Conservation (phyloP, 2,888 invertebrate species). For the Muscina levida region DNA sequence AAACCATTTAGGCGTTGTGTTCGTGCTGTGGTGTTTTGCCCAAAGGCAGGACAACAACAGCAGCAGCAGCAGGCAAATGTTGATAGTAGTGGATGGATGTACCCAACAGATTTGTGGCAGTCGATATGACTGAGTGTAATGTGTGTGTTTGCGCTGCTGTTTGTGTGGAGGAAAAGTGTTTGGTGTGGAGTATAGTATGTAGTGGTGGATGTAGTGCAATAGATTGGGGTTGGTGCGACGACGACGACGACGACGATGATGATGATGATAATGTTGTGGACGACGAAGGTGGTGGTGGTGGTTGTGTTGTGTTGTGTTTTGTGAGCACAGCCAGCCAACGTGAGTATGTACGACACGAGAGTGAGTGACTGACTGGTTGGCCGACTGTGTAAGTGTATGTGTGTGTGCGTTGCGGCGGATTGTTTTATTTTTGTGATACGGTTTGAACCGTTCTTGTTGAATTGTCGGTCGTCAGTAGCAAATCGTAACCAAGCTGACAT, state of each 20-base stretch:
- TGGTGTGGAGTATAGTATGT: not conserved
- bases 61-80: too few relatives aligned
- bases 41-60: not conserved
- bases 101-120: too few relatives aligned
- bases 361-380: not conserved
- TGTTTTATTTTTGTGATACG: conserved; percentile 15
- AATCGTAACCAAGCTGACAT: conserved; percentile 49
- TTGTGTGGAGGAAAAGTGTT: too few relatives aligned
- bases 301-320: not conserved
- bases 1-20: not conserved
- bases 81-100: too few relatives aligned
- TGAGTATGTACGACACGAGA: not conserved
- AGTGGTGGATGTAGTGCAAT: too few relatives aligned
- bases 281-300: not conserved
- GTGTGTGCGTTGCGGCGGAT: not conserved
- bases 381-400: conserved; percentile 6
- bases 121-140: not conserved
- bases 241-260: too few relatives aligned
- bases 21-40: not conserved
- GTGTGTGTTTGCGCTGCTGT: not conserved
- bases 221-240: too few relatives aligned
- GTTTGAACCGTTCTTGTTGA: conserved; percentile 47
- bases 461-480: conserved; percentile 51
- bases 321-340: not conserved
- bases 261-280: too few relatives aligned